Conservation (phyloP, 2,113 vertebrate genomes). For the Trogon surrucura region DNA sequence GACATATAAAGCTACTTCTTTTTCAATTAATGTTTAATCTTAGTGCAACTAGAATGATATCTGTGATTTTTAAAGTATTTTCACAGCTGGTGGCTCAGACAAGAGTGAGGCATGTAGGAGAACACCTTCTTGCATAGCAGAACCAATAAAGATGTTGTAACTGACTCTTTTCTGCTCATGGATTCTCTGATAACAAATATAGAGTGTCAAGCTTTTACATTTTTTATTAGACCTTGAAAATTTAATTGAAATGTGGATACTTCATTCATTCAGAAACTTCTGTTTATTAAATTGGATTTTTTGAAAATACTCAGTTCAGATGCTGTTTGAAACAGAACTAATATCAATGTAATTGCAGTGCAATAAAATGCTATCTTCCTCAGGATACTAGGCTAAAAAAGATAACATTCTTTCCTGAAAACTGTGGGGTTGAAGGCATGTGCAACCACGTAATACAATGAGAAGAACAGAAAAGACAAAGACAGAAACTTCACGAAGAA, state of each 20-base stretch:
- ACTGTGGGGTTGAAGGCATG: not conserved
- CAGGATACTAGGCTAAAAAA: not conserved
- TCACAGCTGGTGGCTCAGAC: not conserved
- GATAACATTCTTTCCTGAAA: not conserved
- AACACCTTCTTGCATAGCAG: not conserved
- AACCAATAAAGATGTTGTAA: not conserved
- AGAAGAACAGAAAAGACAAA: not conserved
- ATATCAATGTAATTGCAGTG: not conserved
- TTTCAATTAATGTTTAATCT: not conserved
- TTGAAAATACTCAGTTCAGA: not conserved
- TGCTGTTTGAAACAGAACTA: not conserved
- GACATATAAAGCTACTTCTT: not conserved
- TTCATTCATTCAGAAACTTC: not conserved
- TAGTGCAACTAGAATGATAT: fast-evolving
- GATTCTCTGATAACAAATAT: not conserved
- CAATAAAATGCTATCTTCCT: not conserved
- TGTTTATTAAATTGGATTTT: not conserved
- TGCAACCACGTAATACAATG: not conserved
- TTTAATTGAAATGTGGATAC: not conserved
- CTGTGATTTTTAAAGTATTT: not conserved
- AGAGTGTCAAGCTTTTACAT: not conserved
- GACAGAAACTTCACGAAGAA: not conserved
- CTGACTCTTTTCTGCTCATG: not conserved
- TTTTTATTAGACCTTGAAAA: not conserved
- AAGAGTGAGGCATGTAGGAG: too few relatives aligned